phyloP scores from a whole-genome alignment of 2,797 vertebrate genomes.

The Enteromius argenteus region DNA sequence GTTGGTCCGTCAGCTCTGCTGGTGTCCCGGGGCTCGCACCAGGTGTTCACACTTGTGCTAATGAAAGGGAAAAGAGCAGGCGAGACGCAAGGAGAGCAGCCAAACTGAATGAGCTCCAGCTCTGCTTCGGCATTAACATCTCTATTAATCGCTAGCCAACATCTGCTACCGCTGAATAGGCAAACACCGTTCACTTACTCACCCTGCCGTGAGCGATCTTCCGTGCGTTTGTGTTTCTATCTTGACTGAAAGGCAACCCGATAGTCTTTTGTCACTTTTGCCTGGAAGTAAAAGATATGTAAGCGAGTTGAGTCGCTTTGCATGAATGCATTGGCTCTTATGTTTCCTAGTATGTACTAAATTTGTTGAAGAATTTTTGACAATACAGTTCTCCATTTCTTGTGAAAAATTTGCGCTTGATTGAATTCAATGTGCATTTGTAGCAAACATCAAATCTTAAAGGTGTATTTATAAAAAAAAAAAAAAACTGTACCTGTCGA shows the following conservation, averaged over 20 bases:
- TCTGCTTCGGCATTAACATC: constrained; percentile 79
- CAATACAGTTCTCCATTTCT: background rate
- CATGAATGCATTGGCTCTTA: background rate
- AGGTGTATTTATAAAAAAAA: background rate
- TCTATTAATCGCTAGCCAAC: constrained; percentile 78
- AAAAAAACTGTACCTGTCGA: background rate
- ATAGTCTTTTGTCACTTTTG: constrained; percentile 14
- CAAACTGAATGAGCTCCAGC: constrained; percentile 72
- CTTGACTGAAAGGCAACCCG: constrained; percentile 33
- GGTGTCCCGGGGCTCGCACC: constrained; percentile 67
- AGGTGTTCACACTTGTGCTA: constrained; percentile 73
- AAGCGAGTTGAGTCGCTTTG: background rate
- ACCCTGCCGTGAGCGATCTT: constrained; percentile 36
- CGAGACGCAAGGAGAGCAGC: constrained; percentile 62
- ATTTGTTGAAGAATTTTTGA: background rate
- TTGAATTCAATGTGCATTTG: background rate
- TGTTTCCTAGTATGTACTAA: background rate
- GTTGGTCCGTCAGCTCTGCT: constrained; percentile 57
- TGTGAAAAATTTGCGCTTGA: background rate
- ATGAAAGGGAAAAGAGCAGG: constrained; percentile 74
- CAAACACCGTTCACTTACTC: constrained; percentile 58
- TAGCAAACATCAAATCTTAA: background rate
- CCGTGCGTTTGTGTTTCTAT: constrained; percentile 42
- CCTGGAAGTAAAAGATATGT: constrained; percentile 13
- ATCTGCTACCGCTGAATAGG: constrained; percentile 76